Conservation (phyloP, 1,140 invertebrate species). For the Bursaphelenchus mucronatus region DNA sequence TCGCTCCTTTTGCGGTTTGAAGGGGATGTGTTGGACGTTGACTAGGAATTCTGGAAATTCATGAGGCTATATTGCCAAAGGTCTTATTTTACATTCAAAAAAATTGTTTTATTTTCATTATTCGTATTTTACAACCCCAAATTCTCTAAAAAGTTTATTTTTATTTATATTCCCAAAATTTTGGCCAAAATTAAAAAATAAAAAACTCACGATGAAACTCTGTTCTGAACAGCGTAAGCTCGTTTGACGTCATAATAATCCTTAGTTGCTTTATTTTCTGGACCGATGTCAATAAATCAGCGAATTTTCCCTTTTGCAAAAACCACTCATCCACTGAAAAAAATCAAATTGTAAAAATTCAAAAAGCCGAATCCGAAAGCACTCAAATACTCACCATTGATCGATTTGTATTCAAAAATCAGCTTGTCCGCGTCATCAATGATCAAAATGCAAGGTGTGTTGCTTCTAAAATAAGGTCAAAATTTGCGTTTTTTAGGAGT, state of each 20-base stretch:
- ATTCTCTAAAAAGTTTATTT: too few species aligned
- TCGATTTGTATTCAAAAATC: conserved; percentile 9
- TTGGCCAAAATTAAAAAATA: too few species aligned
- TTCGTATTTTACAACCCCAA: too few species aligned
- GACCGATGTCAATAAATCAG: background rate
- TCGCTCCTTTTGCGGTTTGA: conserved; percentile 6
- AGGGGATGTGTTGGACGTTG: conserved; percentile 12
- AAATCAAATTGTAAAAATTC: background rate
- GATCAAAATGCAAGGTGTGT: background rate
- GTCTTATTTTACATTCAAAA: background rate
- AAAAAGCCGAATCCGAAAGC: background rate
- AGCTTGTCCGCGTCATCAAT: conserved; percentile 18
- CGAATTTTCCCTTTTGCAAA: conserved; percentile 2
- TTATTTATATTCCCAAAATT: too few species aligned
- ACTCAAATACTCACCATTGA: background rate
- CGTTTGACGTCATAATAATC: conserved; percentile 13
- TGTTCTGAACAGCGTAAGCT: background rate
- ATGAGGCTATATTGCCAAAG: background rate
- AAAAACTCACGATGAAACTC: conserved; percentile 12
- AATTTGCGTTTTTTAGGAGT: too few species aligned
- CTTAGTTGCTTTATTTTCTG: background rate
- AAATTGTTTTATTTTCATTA: too few species aligned
- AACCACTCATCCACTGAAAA: background rate
- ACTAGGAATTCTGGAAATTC: conserved; percentile 5
- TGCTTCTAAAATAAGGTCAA: too few species aligned